Evolutionary conservation across 2,888 invertebrate species (phyloP), one percentile per base, ranked within the genome.

Genomic region (Ormia ochracea): DNA sequence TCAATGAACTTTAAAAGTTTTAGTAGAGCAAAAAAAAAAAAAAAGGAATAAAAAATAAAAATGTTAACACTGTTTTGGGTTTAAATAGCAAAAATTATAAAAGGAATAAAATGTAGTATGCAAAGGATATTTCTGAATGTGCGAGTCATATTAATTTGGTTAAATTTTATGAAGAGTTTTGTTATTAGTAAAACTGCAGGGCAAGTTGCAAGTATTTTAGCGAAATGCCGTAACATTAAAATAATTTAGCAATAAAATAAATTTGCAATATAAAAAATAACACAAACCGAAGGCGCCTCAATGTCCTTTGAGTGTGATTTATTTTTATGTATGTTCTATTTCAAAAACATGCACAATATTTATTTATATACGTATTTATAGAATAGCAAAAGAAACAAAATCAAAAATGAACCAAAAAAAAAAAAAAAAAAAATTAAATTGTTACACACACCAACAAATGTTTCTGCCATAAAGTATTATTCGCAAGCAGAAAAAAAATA

Each of bases 281-380:
- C n/a, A n/a, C n/a, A 85, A 86, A 85, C 84, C 84, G 17, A 85
- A 87, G 88, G 87, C 87, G 88, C 87, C 88, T 87, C 85, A 86
- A 86, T 87, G 87, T 87, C 87, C 87, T 87, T 72, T 66, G 85
- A 84, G 86, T 85, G 86, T 87, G 87, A 87, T 87, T 87, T 87
- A 87, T 87, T 86, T 86, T 66, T 73, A 61, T 78, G 73, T 61
- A 56, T 38, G 68, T 68, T 69, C 63, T 74, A 41, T 74, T 74
- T 63, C 68, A 78, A 70, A 69, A 68, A 45, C 59, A 65, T 65
- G 38, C 65, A 68, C 45, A 43, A 61, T 68, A 68, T 78, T 66
- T 58, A 77, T 70, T 72, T 75, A 38, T 66, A 68, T 36, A 38
- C 41, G 31, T 58, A 56, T 65, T 58, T 61, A 58, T 65, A 65